Evolutionary conservation across 2,113 vertebrate genomes (phyloP), one percentile per base, ranked within the genome.

Genomic region (Corythornis cristatus): DNA sequence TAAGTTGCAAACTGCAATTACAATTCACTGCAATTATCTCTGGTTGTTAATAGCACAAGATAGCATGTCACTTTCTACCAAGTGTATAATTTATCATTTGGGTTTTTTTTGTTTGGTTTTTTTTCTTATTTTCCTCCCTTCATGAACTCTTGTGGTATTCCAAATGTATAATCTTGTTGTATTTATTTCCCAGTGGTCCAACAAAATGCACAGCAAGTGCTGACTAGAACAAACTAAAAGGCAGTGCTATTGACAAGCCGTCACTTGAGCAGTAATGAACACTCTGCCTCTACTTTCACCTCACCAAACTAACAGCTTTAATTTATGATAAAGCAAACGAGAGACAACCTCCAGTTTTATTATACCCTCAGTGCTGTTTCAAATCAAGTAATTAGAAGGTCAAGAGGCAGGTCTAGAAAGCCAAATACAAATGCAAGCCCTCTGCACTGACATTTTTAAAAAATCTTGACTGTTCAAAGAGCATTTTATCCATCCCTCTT

Each of bases 41-140:
- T 97, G 97, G 97, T 98, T 98, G 98, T 99, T 99, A 99, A 98
- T 98, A 99, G 98, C 98, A 98, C 98, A 98, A 98, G 98, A 99
- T 99, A 99, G 98, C 98, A 97, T 98, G 98, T 98, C 98, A 99
- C 98, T 98, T 98, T 98, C 98, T 98, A 98, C 98, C 97, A 96
- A 98, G 98, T 97, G 97, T 98, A 98, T 98, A 98, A 99, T 99
- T 98, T 98, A 99, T 99, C 98, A 98, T 98, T 97, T 97, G 82
- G 70, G 5, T 50, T 50, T 50, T 54, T 56, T 26, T 28, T 62
- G 40, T 18, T 62, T 40, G 33, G 50, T 31, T 50, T 93, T 96
- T 97, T 96, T 92, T 80, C 81, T 91, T 95, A 86, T 86, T 71
- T 56, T 15, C 42, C 46, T 71, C 79, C 88, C 95, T 92, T 95